Percentiles rank a stretch among this genome's conserved stretches.
phyloP scores from a whole-genome alignment of 2,797 vertebrate genomes.

The Siniperca undulata region DNA sequence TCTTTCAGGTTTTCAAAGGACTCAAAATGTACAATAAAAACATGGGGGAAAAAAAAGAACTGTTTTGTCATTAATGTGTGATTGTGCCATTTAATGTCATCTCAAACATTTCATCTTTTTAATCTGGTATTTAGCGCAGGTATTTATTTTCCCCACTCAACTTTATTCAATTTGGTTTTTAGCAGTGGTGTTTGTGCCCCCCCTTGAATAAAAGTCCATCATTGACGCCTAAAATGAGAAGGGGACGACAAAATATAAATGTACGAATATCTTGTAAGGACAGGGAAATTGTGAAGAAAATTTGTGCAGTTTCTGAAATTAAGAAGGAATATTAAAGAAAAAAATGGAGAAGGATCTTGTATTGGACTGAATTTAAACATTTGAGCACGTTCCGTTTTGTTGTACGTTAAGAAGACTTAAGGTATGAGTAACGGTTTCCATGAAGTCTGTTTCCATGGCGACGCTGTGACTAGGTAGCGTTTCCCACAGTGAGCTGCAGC shows the following conservation, averaged over 20 bases:
- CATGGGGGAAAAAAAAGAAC: constrained; percentile 24
- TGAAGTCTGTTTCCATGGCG: constrained; percentile 67
- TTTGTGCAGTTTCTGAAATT: background rate
- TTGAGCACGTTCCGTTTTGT: too few relatives aligned
- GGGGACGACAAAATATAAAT: background rate
- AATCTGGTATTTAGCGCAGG: background rate
- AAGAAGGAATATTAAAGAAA: too few relatives aligned
- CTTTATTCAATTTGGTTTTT: background rate
- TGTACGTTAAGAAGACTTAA: background rate
- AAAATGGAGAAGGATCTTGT: too few relatives aligned
- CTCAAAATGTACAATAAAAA: constrained; percentile 80
- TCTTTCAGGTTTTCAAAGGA: constrained; percentile 74
- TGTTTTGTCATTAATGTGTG: constrained; percentile 31
- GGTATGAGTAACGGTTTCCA: background rate
- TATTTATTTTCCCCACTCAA: background rate
- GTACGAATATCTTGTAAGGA: background rate
- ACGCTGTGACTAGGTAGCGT: constrained; percentile 55
- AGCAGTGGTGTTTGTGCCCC: background rate
- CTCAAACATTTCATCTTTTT: too few relatives aligned
- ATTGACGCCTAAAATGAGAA: background rate
- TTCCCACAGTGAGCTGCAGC: constrained; percentile 28
- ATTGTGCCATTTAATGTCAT: background rate
- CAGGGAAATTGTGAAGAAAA: background rate
- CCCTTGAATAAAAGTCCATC: background rate
- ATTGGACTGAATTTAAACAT: too few relatives aligned